phyloP scores from a whole-genome alignment of 92 coral and sea anemone species.

The Pocillopora grandis region DNA sequence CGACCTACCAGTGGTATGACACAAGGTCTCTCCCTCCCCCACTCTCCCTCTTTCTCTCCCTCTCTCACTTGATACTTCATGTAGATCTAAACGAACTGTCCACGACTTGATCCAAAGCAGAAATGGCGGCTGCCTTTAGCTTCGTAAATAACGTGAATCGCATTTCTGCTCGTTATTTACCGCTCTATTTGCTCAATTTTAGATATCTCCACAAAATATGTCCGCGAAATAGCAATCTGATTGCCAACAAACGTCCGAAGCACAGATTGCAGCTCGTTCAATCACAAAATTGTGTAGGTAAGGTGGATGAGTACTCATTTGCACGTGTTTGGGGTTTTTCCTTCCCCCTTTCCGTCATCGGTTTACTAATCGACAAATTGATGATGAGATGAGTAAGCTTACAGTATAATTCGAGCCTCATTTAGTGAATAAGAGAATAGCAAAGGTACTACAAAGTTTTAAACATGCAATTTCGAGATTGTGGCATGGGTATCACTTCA shows the following conservation, averaged over 20 bases:
- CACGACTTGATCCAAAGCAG: background rate
- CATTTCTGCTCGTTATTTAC: slow-evolving; percentile 2
- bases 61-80: background rate
- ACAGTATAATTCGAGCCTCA: background rate
- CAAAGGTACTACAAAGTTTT: background rate
- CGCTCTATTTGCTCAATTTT: background rate
- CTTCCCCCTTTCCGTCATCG: background rate
- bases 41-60: too few species aligned
- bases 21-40: too few species aligned
- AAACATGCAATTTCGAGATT: background rate
- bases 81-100: background rate
- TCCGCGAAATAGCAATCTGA: background rate
- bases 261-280: background rate
- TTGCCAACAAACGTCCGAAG: background rate
- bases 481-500: too few species aligned
- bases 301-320: too few species aligned
- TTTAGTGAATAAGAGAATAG: background rate
- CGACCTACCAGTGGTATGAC: too few species aligned
- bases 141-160: background rate
- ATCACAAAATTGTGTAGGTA: slow-evolving; percentile 1
- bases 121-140: slow-evolving; percentile 16
- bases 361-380: background rate
- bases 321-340: background rate
- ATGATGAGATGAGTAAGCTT: background rate
- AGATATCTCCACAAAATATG: background rate